These are phyloP conservation scores for Planococcus citri DNA, from an alignment of 1,140 invertebrate genomes.

Conservation along the genomic window DNA sequence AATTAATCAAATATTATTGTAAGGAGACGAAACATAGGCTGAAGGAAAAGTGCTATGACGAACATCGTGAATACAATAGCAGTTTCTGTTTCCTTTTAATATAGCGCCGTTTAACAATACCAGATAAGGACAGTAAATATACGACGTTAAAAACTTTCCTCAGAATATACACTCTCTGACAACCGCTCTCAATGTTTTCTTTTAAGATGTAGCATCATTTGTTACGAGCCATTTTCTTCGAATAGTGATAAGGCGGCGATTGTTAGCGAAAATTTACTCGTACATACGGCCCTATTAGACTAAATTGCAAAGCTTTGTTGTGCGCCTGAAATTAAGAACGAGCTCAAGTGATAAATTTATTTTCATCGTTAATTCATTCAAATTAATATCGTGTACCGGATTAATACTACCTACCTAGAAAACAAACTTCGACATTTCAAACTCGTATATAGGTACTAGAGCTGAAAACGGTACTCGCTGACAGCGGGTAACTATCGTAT, in stretches of 20 bases:
- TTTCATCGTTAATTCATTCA: not conserved
- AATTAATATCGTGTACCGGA: too few relatives aligned
- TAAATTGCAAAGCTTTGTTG: not conserved
- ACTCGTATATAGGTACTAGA: too few relatives aligned
- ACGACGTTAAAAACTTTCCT: constrained; percentile 11
- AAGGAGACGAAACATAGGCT: constrained; percentile 15
- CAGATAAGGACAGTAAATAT: constrained; percentile 10
- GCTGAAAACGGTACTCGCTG: too few relatives aligned
- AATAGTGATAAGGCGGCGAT: constrained; percentile 2
- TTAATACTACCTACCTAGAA: too few relatives aligned
- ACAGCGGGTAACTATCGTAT: too few relatives aligned
- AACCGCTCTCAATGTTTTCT: constrained; percentile 12
- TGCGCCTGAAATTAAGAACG: not conserved
- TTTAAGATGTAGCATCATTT: constrained; percentile 10
- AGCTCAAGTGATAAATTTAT: not conserved
- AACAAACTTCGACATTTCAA: too few relatives aligned
- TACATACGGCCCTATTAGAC: not conserved
- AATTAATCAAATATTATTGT: constrained; percentile 21
- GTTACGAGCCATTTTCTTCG: constrained; percentile 11
- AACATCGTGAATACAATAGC: constrained; percentile 14
- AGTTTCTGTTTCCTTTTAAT: constrained; percentile 17
- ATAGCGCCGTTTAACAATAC: constrained; percentile 12
- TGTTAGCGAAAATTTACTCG: constrained; percentile 2
- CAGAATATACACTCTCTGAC: constrained; percentile 8
- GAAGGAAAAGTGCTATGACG: constrained; percentile 15